Evolutionary conservation across 2,888 invertebrate species (phyloP).

Genomic region (Hydroisotoma schaefferi): DNA sequence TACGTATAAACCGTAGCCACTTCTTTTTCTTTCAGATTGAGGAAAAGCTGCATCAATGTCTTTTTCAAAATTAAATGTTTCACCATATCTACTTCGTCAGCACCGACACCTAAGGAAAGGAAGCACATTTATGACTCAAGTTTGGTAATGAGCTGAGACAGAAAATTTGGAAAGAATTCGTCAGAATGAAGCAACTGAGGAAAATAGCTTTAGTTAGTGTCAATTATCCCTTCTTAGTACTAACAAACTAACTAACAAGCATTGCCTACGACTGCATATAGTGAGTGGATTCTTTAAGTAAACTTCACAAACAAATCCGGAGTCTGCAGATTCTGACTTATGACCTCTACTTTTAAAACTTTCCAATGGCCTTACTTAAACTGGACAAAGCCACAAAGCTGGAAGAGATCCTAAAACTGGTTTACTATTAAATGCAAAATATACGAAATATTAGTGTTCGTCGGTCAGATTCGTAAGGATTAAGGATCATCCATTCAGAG

Average conservation of each 20-base stretch:
- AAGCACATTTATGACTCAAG: constrained; percentile 73
- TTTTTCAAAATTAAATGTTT: too few relatives aligned
- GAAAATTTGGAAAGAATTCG: constrained; percentile 89
- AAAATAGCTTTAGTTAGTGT: constrained; percentile 5
- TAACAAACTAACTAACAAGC: not conserved
- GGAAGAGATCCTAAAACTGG: constrained; percentile 73
- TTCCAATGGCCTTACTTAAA: constrained; percentile 89
- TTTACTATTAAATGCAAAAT: constrained; percentile 65
- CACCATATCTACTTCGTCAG: constrained; percentile 75
- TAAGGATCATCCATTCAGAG: constrained; percentile 80
- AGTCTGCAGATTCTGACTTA: constrained; percentile 75
- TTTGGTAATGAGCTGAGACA: constrained; percentile 92
- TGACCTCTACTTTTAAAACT: constrained; percentile 83
- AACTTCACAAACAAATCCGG: constrained; percentile 89
- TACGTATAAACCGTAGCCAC: too few relatives aligned
- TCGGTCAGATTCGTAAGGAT: constrained; percentile 87
- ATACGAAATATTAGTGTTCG: constrained; percentile 91
- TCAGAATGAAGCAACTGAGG: too few relatives aligned
- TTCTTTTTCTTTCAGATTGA: too few relatives aligned
- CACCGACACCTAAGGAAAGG: constrained; percentile 65
- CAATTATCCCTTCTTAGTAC: not conserved
- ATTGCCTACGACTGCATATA: not conserved
- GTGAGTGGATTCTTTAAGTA: constrained; percentile 59
- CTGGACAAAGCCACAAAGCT: constrained; percentile 82
- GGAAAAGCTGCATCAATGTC: too few relatives aligned